Base-by-base conservation (phyloP, 2,113 vertebrate genomes). In the Suricata suricatta region DNA sequence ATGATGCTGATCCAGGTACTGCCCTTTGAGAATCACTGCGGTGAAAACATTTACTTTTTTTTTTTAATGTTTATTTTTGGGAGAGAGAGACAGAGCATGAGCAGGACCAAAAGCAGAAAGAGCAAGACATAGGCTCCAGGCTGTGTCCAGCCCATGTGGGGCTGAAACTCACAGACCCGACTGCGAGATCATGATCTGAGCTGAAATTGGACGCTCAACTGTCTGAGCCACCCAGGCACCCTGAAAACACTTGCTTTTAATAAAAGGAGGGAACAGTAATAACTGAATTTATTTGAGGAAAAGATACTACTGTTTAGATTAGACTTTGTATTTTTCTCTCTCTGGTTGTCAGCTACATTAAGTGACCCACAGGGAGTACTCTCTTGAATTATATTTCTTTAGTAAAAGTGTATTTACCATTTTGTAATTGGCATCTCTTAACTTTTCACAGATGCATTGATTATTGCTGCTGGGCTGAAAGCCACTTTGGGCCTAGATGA, bases 401-500 rank as follows among this genome's bases (percentile, higher is more conserved):
- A 83, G 38, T 96, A 66, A 85, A 90, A 96, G 54, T 38, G 71
- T 72, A 12, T 31, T 52, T 47, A 33, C 41, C 31, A 8, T 94
- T 87, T 97, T 44, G n/a, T 91, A 71, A 93, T 77, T 93, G 17
- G 11, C 47, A 50, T 81, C 71, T 81, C 81, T 29, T 79, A 63
- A 93, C 29, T 94, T 93, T 95, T 81, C 35, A 95, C 31, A 64
- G 92, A 74, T 33, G 41, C 19, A 10, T 25, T 63, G 52, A 31
- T 69, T 85, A 57, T 29, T 88, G 79, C 50, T 83, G 5, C 71
- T 92, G 91, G 66, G 38, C 64, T 74, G 41, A 93, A 81, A 95
- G 81, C 60, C 27, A 54, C 82, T 94, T 87, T 94, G 83, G 79
- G 85, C 86, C 68, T 91, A 95, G 77, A 35, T 96, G 64, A 91